These are phyloP conservation scores for Himalopsyche japonica DNA, from an alignment of 2,888 invertebrate species.

Conservation along the genomic window DNA sequence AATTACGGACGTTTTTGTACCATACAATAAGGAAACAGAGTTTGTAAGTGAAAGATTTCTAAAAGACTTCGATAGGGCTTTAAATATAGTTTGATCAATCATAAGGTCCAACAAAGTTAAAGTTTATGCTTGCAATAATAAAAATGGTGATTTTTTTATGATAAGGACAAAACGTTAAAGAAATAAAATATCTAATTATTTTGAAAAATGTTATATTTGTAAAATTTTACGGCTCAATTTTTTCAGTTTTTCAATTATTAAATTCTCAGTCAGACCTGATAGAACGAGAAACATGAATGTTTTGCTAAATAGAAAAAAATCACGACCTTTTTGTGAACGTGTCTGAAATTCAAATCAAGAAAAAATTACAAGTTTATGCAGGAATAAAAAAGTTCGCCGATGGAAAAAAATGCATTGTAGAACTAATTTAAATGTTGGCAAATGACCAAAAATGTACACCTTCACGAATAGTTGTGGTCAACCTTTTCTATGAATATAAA, in stretches of 20 bases:
- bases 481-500: background rate
- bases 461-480: background rate
- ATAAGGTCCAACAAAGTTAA: no score
- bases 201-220: no score
- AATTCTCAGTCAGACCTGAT: no score
- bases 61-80: no score
- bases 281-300: background rate
- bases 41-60: background rate
- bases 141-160: no score
- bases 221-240: no score
- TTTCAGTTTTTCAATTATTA: no score
- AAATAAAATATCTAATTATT: no score
- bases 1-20: background rate
- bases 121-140: no score
- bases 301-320: background rate
- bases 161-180: no score
- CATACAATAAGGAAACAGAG: background rate
- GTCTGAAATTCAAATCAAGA: background rate
- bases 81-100: no score
- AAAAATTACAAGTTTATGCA: background rate
- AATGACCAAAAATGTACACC: conserved; percentile 27
- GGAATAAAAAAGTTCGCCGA: background rate
- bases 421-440: conserved; percentile 38
- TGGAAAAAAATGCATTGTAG: conserved; percentile 14
- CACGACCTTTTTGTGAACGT: background rate